A percentile compares a stretch with the other conserved stretches of the same genome.
Conservation (phyloP, 2,113 vertebrate genomes). For the Notarius lentiginosus region DNA sequence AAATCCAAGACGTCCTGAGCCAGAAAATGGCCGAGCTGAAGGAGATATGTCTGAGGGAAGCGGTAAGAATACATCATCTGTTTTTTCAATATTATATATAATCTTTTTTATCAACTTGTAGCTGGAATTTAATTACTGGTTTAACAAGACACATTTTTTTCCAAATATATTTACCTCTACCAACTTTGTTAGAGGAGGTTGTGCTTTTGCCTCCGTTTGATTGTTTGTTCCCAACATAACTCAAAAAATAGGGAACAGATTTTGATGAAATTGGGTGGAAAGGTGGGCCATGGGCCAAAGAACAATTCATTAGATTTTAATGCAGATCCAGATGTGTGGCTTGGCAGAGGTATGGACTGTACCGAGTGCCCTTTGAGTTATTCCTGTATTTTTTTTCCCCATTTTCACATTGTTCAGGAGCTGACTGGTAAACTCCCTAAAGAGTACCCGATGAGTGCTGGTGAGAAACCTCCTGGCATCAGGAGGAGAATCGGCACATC, state of each 20-base stretch:
- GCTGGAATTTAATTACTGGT: not conserved
- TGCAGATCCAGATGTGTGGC: too few species aligned
- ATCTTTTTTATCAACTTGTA: not conserved
- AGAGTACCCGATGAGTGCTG: conserved; percentile 86
- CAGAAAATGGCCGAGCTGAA: conserved; percentile 93
- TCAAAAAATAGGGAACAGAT: too few species aligned
- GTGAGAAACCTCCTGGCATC: conserved; percentile 87
- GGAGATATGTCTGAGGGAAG: conserved; percentile 91
- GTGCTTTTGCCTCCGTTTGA: too few species aligned
- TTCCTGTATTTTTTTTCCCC: not conserved
- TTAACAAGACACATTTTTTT: not conserved
- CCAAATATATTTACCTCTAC: too few species aligned
- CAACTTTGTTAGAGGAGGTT: too few species aligned
- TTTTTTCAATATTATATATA: too few species aligned
- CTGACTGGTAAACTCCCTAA: conserved; percentile 91
- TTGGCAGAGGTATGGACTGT: too few species aligned
- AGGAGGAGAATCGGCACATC: conserved; percentile 85
- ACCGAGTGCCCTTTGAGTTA: too few species aligned
- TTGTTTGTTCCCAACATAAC: too few species aligned
- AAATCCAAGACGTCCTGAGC: conserved; percentile 86
- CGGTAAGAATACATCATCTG: conserved; percentile 71
- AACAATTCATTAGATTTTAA: too few species aligned
- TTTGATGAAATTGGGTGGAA: too few species aligned
- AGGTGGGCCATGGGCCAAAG: too few species aligned
- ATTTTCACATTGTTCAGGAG: conserved; percentile 72